These are phyloP conservation scores for Lacerta viridis DNA, from an alignment of 2,797 vertebrate genomes.

Conservation along the genomic window DNA sequence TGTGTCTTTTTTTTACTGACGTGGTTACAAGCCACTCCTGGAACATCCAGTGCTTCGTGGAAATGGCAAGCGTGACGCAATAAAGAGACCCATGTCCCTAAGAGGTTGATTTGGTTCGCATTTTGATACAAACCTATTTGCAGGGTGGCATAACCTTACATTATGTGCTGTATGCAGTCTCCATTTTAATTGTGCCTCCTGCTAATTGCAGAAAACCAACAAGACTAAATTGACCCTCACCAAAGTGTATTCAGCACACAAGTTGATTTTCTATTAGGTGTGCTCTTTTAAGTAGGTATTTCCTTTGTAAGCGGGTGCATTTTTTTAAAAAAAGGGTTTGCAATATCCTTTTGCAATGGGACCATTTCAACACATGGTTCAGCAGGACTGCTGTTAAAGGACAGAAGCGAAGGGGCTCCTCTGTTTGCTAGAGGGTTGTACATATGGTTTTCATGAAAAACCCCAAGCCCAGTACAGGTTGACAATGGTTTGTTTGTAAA, in stretches of 20 bases:
- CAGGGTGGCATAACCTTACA: not conserved
- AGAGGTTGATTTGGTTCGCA: not conserved
- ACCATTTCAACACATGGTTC: not conserved
- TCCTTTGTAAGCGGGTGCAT: not conserved
- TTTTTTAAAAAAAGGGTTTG: not conserved
- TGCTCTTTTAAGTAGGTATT: not conserved
- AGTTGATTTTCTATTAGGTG: not conserved
- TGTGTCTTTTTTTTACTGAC: not conserved
- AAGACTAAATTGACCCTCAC: not conserved
- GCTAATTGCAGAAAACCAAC: not conserved
- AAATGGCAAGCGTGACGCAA: not conserved
- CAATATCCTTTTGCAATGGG: not conserved
- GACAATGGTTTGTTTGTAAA: slow-evolving; percentile 35
- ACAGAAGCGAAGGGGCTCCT: slow-evolving; percentile 17
- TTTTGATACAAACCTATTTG: not conserved
- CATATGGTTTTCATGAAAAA: not conserved
- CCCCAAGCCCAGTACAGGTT: not conserved
- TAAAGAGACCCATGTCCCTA: not conserved
- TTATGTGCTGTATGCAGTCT: not conserved
- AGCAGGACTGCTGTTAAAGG: not conserved
- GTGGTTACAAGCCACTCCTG: not conserved
- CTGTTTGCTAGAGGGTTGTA: not conserved
- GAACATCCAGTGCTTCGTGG: not conserved
- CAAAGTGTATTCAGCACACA: not conserved
- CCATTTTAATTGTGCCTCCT: not conserved